Percentiles rank a stretch among this genome's conserved stretches.
Conservation (phyloP, 1,140 invertebrate genomes). For the Lysiphlebus fabarum region DNA sequence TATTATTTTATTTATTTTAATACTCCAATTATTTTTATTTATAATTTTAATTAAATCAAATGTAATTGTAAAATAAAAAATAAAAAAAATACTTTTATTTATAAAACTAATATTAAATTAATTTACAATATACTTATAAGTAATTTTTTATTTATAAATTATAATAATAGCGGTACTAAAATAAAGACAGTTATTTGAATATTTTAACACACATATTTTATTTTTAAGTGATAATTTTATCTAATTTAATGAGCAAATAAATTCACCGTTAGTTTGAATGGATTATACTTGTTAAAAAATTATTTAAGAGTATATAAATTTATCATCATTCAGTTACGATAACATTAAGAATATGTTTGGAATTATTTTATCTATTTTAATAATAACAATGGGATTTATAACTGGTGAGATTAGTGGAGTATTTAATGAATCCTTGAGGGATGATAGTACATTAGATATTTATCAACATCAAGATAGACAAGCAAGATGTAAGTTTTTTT, state of each 20-base stretch:
- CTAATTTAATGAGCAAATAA: conserved; percentile 20
- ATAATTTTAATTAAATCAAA: too few relatives aligned
- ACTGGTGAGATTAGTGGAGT: conserved; percentile 27
- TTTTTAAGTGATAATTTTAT: too few relatives aligned
- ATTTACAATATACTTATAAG: too few relatives aligned
- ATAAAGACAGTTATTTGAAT: too few relatives aligned
- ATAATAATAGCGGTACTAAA: too few relatives aligned
- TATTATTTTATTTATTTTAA: background rate
- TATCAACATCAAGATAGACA: conserved; percentile 9
- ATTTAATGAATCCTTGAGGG: conserved; percentile 25
- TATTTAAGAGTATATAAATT: conserved; percentile 2
- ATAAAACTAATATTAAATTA: too few relatives aligned
- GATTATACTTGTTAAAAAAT: background rate
- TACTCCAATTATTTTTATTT: background rate
- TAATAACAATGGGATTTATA: conserved; percentile 25
- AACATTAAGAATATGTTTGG: conserved; percentile 18
- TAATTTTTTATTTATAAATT: too few relatives aligned
- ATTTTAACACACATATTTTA: too few relatives aligned
- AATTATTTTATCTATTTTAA: conserved; percentile 25
- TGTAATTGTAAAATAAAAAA: too few relatives aligned
- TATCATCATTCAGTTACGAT: background rate
- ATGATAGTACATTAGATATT: conserved; percentile 25
- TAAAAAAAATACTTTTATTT: too few relatives aligned
- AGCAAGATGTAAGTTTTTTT: conserved; percentile 31
- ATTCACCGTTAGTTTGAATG: conserved; percentile 11